Conservation (phyloP, 2,888 invertebrate species). For the Osedax fenrisi region DNA sequence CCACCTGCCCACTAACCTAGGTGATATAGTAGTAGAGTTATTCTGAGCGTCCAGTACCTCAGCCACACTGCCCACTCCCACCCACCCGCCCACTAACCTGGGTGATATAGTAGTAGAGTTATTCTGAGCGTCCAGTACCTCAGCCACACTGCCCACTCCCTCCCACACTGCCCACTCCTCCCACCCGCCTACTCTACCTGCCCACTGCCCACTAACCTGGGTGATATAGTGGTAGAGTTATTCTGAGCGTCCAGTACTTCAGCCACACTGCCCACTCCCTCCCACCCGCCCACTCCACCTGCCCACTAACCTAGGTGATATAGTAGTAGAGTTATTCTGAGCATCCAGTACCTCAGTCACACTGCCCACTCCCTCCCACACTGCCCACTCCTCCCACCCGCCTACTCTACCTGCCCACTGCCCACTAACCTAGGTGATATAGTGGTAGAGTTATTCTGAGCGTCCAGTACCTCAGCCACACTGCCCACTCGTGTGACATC, state of each 20-base stretch:
- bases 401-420: no score
- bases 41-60: slow-evolving; percentile 40
- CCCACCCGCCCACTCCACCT: no score
- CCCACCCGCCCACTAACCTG: no score
- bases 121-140: slow-evolving; percentile 39
- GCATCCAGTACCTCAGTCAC: slow-evolving; percentile 39
- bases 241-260: slow-evolving; percentile 40
- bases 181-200: no score
- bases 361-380: no score
- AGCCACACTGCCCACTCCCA: no score
- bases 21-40: slow-evolving; percentile 37
- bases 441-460: slow-evolving; percentile 36
- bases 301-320: slow-evolving; percentile 44
- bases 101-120: slow-evolving; percentile 38
- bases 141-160: no score
- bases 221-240: slow-evolving; percentile 37
- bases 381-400: no score
- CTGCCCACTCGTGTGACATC: slow-evolving; percentile 42
- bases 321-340: slow-evolving; percentile 36
- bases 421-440: slow-evolving; percentile 42
- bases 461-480: slow-evolving; percentile 39
- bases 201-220: no score
- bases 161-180: no score
- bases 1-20: no score
- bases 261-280: no score